A percentile compares a stretch with the other conserved stretches of the same genome.
Conservation (phyloP, 2,797 vertebrate species). For the Cyprinella venusta region DNA sequence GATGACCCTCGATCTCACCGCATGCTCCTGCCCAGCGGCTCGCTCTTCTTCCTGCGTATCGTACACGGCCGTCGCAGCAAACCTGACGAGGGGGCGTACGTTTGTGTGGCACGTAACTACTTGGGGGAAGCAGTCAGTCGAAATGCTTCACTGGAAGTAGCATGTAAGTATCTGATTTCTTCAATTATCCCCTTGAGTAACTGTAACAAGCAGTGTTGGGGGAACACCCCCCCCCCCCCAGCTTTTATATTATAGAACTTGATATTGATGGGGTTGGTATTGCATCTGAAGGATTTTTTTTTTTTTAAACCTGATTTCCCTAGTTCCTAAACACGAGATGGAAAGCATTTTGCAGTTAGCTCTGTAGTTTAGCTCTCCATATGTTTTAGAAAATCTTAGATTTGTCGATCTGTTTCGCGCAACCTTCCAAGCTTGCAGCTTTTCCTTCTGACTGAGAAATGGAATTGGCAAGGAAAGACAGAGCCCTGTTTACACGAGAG, state of each 20-base stretch:
- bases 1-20: constrained; percentile 95
- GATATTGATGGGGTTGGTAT: constrained; percentile 18
- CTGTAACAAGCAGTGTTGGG: neutral
- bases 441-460: constrained; percentile 28
- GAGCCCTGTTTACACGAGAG: neutral
- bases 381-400: constrained; percentile 31
- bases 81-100: constrained; percentile 95
- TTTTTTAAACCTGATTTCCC: neutral
- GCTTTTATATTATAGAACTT: neutral
- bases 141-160: constrained; percentile 97
- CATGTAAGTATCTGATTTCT: constrained; percentile 85
- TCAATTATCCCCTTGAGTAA: neutral
- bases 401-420: constrained; percentile 32
- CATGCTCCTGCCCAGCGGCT: constrained; percentile 96
- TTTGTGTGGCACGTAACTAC: constrained; percentile 98
- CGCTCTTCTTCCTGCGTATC: constrained; percentile 95
- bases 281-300: neutral
- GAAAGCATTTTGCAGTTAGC: constrained; percentile 7
- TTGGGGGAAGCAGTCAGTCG: constrained; percentile 97
- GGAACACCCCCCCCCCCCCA: neutral
- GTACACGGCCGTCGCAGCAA: constrained; percentile 97
- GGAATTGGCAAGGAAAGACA: constrained; percentile 52
- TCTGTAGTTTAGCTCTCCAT: constrained; percentile 13
- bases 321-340: constrained; percentile 8
- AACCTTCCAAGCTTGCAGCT: constrained; percentile 15